phyloP scores from a whole-genome alignment of 2,113 vertebrate genomes.

The Notothenia coriiceps region DNA sequence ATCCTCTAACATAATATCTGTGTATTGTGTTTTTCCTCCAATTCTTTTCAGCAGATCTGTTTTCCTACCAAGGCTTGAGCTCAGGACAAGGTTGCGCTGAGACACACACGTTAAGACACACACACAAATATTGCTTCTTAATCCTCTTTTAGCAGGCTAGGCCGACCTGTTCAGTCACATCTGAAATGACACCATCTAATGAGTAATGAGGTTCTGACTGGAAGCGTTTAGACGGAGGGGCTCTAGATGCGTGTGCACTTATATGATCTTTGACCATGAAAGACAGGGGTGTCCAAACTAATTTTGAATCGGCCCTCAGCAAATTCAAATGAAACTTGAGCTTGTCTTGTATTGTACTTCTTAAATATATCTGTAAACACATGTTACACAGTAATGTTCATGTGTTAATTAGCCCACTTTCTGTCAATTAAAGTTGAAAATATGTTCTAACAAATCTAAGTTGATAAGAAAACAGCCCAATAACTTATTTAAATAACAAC shows the following conservation, averaged over 20 bases:
- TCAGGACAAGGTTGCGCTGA: conserved; percentile 54
- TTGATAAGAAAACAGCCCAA: no score
- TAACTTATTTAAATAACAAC: no score
- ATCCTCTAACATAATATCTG: conserved; percentile 60
- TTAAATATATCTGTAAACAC: no score
- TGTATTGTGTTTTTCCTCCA: conserved; percentile 68
- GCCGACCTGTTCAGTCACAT: conserved; percentile 61
- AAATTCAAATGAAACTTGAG: no score
- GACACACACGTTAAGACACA: conserved; percentile 21
- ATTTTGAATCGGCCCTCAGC: no score
- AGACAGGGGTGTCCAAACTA: no score
- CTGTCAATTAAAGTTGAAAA: no score
- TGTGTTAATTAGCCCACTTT: no score
- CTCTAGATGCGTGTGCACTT: background rate
- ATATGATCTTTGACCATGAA: no score
- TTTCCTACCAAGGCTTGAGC: conserved; percentile 50
- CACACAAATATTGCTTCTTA: conserved; percentile 45
- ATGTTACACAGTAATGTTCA: no score
- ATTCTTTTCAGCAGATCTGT: conserved; percentile 64
- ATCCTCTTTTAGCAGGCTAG: conserved; percentile 45
- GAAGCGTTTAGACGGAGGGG: background rate
- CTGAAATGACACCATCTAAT: conserved; percentile 39
- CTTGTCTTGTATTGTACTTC: no score
- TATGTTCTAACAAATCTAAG: no score
- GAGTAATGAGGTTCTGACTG: conserved; percentile 28